phyloP scores from a whole-genome alignment of 2,113 vertebrate species.

The Tringa solitaria region DNA sequence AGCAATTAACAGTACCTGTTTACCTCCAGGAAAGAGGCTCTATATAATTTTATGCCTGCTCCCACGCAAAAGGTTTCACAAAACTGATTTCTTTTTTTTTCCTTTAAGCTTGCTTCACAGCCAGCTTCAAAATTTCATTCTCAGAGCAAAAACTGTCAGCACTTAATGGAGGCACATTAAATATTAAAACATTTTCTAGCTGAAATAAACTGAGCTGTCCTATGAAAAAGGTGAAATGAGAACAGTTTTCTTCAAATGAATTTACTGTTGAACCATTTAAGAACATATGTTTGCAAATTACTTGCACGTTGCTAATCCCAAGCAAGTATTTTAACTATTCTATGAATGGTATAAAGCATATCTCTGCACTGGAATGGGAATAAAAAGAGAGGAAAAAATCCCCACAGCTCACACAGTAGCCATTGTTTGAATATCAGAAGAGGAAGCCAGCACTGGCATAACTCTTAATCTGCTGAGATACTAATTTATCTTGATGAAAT shows the following conservation, averaged over 20 bases:
- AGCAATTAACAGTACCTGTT: background rate
- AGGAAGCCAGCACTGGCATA: background rate
- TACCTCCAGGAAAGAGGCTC: background rate
- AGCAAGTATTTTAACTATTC: background rate
- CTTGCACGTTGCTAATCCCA: background rate
- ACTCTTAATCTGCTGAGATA: background rate
- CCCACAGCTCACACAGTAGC: background rate
- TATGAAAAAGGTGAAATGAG: background rate
- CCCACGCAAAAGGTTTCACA: background rate
- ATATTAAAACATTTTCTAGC: background rate
- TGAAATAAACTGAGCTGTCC: background rate
- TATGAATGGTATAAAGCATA: background rate
- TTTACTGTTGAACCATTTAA: background rate
- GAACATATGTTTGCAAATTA: constrained; percentile 5
- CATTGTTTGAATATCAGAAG: background rate
- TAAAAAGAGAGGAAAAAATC: background rate
- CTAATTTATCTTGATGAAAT: background rate
- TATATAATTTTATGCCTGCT: background rate
- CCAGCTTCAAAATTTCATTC: background rate
- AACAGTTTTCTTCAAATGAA: background rate
- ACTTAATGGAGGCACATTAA: background rate
- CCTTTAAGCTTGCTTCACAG: background rate
- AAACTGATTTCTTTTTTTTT: background rate
- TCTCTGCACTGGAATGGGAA: background rate
- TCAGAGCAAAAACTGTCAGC: background rate